A percentile compares a stretch with the other conserved stretches of the same genome.
These are phyloP conservation scores for Pontoporia blainvillei DNA, from an alignment of 2,113 vertebrate genomes.

Conservation along the genomic window DNA sequence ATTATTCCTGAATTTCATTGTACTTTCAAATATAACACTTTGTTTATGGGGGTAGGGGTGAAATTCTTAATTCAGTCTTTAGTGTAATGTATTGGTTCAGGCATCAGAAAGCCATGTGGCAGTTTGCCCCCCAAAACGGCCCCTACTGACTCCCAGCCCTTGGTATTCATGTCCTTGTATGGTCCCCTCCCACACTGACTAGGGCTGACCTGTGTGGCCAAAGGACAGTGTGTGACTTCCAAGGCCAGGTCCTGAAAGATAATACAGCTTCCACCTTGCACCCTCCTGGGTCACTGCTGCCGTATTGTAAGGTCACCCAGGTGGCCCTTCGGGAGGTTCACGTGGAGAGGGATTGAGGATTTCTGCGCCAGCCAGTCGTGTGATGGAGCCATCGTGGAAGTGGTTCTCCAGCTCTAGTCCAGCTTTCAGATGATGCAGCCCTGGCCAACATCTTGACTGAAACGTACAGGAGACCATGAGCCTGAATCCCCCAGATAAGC, in stretches of 20 bases:
- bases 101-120: background rate
- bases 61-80: background rate
- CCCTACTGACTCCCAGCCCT: background rate
- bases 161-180: background rate
- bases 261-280: background rate
- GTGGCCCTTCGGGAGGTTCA: background rate
- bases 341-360: background rate
- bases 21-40: background rate
- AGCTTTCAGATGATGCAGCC: background rate
- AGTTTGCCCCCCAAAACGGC: background rate
- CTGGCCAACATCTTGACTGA: background rate
- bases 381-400: background rate
- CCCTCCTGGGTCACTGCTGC: background rate
- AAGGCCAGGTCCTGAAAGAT: background rate
- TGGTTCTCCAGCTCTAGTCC: background rate
- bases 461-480: background rate
- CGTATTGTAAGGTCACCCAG: background rate
- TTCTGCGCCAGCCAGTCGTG: background rate
- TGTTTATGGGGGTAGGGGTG: background rate
- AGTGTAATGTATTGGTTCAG: background rate
- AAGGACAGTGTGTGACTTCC: background rate
- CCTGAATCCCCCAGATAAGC: background rate
- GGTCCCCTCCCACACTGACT: background rate
- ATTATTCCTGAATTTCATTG: constrained; percentile 7
- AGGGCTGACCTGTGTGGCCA: background rate